Conservation (phyloP, 2,888 invertebrate genomes). For the Microctonus hyperodae region DNA sequence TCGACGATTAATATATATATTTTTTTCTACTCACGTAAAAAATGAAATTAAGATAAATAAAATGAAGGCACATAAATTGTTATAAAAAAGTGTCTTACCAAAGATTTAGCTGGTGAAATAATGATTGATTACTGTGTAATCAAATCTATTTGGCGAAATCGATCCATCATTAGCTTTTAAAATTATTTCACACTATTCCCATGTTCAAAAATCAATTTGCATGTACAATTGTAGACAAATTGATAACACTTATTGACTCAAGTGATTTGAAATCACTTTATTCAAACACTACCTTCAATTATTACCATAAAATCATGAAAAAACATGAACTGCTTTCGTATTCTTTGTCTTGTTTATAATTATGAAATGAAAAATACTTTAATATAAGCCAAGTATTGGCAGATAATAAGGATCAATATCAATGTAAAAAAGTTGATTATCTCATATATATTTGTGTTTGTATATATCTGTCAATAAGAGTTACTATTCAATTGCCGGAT, state of each 20-base stretch:
- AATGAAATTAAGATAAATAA: not conserved
- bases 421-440: not conserved
- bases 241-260: not conserved
- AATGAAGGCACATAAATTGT: not conserved
- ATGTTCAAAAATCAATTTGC: not conserved
- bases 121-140: not conserved
- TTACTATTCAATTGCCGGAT: constrained; percentile 10
- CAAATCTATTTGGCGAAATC: not conserved
- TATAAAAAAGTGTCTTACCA: not conserved
- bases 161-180: not conserved
- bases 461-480: not conserved
- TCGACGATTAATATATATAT: not conserved
- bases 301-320: not conserved
- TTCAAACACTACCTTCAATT: not conserved
- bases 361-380: not conserved
- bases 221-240: not conserved
- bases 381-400: not conserved
- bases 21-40: not conserved
- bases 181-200: not conserved
- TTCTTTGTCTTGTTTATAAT: not conserved
- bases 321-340: not conserved
- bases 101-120: not conserved
- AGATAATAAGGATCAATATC: not conserved
- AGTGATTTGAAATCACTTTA: not conserved
- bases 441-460: not conserved